Evolutionary conservation across 2,113 vertebrate genomes (phyloP).

Genomic region (Eublepharis macularius): DNA sequence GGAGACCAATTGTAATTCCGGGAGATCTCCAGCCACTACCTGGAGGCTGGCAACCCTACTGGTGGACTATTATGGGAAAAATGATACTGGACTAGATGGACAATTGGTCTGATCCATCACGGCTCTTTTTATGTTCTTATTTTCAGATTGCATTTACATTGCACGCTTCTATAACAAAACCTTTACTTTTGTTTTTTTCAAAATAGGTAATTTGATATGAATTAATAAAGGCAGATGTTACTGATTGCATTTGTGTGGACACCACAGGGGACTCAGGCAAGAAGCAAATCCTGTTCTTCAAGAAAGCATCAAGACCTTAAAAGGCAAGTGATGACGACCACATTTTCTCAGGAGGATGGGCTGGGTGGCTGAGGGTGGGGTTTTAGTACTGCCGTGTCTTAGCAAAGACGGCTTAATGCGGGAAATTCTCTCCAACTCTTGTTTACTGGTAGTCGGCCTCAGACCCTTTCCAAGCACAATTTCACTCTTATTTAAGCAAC

Average conservation of each 20-base stretch:
- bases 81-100: too few species aligned
- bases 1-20: too few species aligned
- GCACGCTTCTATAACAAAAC: conserved; percentile 40
- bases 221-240: conserved; percentile 34
- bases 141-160: conserved; percentile 10
- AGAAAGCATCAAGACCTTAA: conserved; percentile 34
- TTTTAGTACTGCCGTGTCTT: conserved; percentile 11
- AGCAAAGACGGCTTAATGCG: neutral
- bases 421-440: neutral
- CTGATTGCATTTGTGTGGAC: neutral
- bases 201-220: conserved; percentile 13
- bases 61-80: too few species aligned
- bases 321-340: conserved; percentile 29
- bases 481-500: neutral
- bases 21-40: too few species aligned
- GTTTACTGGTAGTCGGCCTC: conserved; percentile 19
- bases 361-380: conserved; percentile 13
- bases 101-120: too few species aligned
- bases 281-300: conserved; percentile 19
- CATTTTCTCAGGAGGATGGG: neutral
- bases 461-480: neutral
- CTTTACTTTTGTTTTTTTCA: conserved; percentile 31
- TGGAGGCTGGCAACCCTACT: too few species aligned
- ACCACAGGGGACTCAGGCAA: neutral
- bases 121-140: too few species aligned